Conservation (phyloP, 2,113 vertebrate genomes). For the Pachycephala philippinensis region DNA sequence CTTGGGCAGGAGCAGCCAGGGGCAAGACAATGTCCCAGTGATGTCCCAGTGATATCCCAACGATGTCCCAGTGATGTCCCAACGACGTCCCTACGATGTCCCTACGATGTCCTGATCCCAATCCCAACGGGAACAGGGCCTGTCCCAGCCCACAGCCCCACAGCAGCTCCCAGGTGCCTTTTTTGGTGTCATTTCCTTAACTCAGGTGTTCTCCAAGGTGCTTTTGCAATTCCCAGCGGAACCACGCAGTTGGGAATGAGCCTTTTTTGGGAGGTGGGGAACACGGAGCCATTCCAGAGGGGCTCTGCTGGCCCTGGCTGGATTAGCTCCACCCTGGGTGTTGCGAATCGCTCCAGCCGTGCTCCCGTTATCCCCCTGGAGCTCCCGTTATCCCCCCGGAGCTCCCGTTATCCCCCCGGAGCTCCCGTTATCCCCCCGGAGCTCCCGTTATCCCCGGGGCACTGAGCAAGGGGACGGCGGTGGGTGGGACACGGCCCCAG, state of each 20-base stretch:
- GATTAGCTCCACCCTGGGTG: neutral
- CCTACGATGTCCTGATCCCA: neutral
- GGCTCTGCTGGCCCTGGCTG: neutral
- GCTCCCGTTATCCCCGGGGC: neutral
- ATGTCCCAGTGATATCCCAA: fast-evolving
- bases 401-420: neutral
- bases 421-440: neutral
- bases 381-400: neutral
- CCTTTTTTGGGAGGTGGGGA: neutral
- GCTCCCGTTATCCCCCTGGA: neutral
- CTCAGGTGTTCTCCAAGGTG: fast-evolving
- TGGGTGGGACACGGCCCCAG: fast-evolving
- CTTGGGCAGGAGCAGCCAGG: neutral
- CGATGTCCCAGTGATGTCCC: neutral
- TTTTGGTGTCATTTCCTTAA: neutral
- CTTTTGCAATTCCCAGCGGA: neutral
- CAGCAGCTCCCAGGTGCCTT: neutral
- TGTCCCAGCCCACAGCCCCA: fast-evolving
- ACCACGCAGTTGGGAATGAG: neutral
- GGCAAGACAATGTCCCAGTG: fast-evolving
- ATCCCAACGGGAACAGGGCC: fast-evolving
- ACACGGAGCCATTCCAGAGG: fast-evolving
- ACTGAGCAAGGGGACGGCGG: neutral
- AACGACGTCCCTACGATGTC: too few relatives aligned
- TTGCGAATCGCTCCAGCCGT: neutral